Conservation (phyloP, 2,888 invertebrate genomes). For the Ernsta delagoae region DNA sequence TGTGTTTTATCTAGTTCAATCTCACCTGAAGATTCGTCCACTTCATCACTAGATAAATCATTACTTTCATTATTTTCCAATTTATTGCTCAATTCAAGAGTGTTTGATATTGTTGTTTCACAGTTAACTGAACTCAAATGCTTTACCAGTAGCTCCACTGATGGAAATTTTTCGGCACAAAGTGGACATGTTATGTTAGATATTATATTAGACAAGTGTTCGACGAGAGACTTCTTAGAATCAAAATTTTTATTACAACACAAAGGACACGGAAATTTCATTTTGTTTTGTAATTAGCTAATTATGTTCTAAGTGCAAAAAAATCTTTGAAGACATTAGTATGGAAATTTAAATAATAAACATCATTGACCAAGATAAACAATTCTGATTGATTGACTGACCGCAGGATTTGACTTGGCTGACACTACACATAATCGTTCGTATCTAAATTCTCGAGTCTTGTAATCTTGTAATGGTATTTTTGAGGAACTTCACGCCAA, state of each 20-base stretch:
- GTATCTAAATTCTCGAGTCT: constrained; percentile 67
- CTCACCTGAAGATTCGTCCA: neutral
- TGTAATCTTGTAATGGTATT: constrained; percentile 47
- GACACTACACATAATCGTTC: constrained; percentile 52
- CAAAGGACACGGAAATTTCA: constrained; percentile 86
- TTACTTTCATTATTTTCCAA: constrained; percentile 7
- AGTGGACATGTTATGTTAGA: constrained; percentile 85
- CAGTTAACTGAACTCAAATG: constrained; percentile 81
- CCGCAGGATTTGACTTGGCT: constrained; percentile 16
- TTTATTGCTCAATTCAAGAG: constrained; percentile 31
- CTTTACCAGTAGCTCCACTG: constrained; percentile 81
- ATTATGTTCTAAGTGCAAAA: neutral
- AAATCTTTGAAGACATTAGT: neutral
- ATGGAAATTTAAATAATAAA: constrained; percentile 30
- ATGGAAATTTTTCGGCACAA: constrained; percentile 82
- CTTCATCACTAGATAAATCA: constrained; percentile 23
- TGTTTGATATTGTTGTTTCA: constrained; percentile 31
- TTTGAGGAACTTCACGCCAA: constrained; percentile 82
- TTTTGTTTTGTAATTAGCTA: constrained; percentile 49
- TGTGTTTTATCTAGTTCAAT: too few species aligned
- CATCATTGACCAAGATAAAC: constrained; percentile 39
- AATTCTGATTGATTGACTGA: too few species aligned
- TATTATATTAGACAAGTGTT: constrained; percentile 77
- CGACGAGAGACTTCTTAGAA: constrained; percentile 80
- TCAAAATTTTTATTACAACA: constrained; percentile 87